Evolutionary conservation across 2,113 vertebrate species (phyloP).

Genomic region (Anthoscopus minutus): DNA sequence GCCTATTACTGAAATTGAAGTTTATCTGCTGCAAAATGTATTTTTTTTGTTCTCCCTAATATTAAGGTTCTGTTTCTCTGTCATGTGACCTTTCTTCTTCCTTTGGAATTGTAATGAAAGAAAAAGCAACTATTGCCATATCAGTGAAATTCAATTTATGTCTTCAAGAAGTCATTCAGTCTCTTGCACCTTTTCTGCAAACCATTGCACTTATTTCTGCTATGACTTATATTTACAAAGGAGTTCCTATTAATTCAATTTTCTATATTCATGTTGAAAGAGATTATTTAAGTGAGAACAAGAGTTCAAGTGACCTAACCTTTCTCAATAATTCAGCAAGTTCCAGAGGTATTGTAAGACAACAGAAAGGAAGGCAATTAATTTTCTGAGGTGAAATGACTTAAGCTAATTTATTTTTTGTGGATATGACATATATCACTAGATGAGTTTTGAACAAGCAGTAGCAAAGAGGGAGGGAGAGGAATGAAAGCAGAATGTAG

Average conservation of each 20-base stretch:
- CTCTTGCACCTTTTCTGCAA: not conserved
- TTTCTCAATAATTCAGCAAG: constrained; percentile 14
- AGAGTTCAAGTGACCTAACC: not conserved
- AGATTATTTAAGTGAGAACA: not conserved
- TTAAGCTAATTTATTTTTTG: not conserved
- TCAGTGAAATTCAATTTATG: not conserved
- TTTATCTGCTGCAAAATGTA: not conserved
- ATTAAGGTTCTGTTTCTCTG: not conserved
- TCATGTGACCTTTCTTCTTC: not conserved
- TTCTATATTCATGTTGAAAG: not conserved
- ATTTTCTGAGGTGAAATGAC: constrained; percentile 6
- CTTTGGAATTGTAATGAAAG: not conserved
- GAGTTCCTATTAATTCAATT: not conserved
- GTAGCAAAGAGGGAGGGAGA: not conserved
- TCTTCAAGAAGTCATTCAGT: not conserved
- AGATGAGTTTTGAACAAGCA: not conserved
- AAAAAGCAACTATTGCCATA: not conserved
- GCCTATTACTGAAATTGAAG: not conserved
- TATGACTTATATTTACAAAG: not conserved
- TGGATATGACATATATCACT: not conserved
- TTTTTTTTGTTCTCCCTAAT: not conserved
- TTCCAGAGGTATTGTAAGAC: not conserved
- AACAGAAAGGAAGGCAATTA: not conserved
- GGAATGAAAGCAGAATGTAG: not conserved
- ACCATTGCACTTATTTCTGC: not conserved